These are phyloP conservation scores for Tiphia femorata DNA, from an alignment of 2,888 invertebrate species.

Conservation along the genomic window DNA sequence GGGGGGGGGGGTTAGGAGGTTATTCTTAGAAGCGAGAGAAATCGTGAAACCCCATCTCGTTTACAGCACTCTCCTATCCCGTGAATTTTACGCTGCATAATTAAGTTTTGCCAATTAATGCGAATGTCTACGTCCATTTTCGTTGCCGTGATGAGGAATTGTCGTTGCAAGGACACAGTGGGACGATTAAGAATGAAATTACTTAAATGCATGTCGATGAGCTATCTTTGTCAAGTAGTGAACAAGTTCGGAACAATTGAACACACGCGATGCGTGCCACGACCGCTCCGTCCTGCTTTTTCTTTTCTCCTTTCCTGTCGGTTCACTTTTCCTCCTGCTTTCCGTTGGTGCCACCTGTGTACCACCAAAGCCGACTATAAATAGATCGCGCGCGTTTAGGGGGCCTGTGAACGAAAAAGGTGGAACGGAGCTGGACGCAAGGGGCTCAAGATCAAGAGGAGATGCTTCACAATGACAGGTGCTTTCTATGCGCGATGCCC, in stretches of 20 bases:
- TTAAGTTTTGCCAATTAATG: too few species aligned
- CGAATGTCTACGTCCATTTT: too few species aligned
- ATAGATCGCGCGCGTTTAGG: slow-evolving; percentile 52
- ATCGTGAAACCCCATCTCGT: too few species aligned
- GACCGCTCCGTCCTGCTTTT: not conserved
- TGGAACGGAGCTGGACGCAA: slow-evolving; percentile 5
- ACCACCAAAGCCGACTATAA: slow-evolving; percentile 55
- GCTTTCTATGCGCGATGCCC: slow-evolving; percentile 48
- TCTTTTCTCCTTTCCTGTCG: too few species aligned
- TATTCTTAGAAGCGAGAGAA: too few species aligned
- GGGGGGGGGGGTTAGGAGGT: not conserved
- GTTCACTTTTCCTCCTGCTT: slow-evolving; percentile 11
- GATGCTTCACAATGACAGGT: slow-evolving; percentile 57
- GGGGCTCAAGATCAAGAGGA: slow-evolving; percentile 22
- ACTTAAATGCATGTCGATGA: too few species aligned
- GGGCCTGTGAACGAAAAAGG: slow-evolving; percentile 9
- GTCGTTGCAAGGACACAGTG: too few species aligned
- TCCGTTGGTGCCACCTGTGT: slow-evolving; percentile 62
- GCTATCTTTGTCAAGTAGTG: slow-evolving; percentile 15
- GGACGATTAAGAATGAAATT: too few species aligned
- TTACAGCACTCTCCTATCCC: too few species aligned
- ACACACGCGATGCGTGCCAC: slow-evolving; percentile 29
- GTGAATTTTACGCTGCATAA: too few species aligned
- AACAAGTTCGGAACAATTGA: slow-evolving; percentile 48
- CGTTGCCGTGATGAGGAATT: too few species aligned